A percentile compares a stretch with the other conserved stretches of the same genome.
Conservation (phyloP, 1,140 invertebrate species). For the Arctopsyche grandis region DNA sequence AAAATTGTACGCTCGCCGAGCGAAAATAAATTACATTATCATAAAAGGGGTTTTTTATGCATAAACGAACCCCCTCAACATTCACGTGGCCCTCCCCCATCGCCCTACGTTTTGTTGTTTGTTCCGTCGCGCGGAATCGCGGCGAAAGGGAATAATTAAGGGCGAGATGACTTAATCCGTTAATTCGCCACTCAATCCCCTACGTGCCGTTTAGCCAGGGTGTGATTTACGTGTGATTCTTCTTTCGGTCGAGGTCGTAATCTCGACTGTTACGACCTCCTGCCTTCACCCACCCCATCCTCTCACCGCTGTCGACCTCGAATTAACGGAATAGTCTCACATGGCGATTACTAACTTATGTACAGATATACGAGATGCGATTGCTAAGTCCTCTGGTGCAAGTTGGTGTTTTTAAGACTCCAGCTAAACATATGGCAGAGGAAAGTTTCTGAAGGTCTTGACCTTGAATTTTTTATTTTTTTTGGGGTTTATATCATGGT, state of each 20-base stretch:
- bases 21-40: conserved; percentile 55
- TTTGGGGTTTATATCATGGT: too few relatives aligned
- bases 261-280: background rate
- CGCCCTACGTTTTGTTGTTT: background rate
- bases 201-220: too few relatives aligned
- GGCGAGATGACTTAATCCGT: background rate
- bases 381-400: too few relatives aligned
- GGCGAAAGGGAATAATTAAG: background rate
- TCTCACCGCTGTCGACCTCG: too few relatives aligned
- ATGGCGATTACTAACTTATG: background rate
- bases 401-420: too few relatives aligned
- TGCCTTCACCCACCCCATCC: background rate
- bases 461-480: too few relatives aligned
- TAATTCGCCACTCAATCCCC: background rate
- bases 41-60: conserved; percentile 54
- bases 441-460: too few relatives aligned
- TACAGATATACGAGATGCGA: too few relatives aligned
- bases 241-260: too few relatives aligned
- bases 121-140: background rate
- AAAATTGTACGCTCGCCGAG: conserved; percentile 51
- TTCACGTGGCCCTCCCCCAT: conserved; percentile 18
- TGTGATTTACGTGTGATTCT: too few relatives aligned
- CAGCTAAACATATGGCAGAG: too few relatives aligned
- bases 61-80: conserved; percentile 45
- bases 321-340: background rate